Percentiles rank a stretch among this genome's conserved stretches.
Conservation (phyloP, 2,797 vertebrate genomes). For the Amblyraja radiata region DNA sequence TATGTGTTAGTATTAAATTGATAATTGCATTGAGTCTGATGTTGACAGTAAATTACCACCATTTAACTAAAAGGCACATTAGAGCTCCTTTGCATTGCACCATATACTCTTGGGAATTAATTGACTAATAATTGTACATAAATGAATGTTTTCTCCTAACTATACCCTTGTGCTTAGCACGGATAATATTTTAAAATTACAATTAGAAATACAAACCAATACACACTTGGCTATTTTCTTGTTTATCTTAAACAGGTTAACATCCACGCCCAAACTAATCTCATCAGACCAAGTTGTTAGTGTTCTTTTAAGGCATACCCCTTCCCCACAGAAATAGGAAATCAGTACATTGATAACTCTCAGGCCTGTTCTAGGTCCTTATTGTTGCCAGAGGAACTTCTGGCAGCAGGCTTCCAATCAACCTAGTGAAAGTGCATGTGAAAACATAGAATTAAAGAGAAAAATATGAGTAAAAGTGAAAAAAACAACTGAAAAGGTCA, state of each 20-base stretch:
- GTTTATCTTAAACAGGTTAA: not conserved
- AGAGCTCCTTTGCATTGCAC: no score
- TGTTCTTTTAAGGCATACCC: not conserved
- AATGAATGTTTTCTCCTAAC: not conserved
- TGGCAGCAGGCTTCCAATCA: not conserved
- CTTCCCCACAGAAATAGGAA: not conserved
- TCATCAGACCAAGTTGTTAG: not conserved
- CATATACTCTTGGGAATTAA: not conserved
- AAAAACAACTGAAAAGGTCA: not conserved
- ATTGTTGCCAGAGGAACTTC: not conserved
- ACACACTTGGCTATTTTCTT: not conserved
- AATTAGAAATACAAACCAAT: not conserved
- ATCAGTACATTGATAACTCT: not conserved
- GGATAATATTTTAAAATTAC: not conserved
- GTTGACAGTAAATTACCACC: not conserved
- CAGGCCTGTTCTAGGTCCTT: not conserved
- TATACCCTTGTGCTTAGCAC: not conserved
- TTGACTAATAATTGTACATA: not conserved
- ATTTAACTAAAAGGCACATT: not conserved
- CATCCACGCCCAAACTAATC: not conserved
- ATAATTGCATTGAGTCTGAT: not conserved
- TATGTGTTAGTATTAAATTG: conserved; percentile 1
- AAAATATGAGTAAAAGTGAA: not conserved
- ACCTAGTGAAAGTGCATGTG: not conserved
- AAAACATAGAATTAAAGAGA: not conserved